These are phyloP conservation scores for Byasa hedistus DNA, from an alignment of 2,888 invertebrate species.

Conservation along the genomic window DNA sequence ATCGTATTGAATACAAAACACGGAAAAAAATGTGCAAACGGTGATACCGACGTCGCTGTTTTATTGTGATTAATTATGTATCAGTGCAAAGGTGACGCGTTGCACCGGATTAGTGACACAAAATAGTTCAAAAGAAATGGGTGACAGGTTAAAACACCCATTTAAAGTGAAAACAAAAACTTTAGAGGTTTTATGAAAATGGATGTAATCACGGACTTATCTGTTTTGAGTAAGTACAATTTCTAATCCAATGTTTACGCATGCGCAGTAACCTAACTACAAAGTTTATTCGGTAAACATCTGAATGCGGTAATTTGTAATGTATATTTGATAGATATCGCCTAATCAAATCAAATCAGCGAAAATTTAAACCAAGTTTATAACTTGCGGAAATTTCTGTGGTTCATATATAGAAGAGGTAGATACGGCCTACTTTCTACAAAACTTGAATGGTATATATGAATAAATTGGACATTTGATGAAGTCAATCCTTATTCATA, in stretches of 20 bases:
- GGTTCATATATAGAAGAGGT: not conserved
- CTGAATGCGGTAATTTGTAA: not conserved
- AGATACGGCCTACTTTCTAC: slow-evolving; percentile 33
- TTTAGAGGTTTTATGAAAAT: slow-evolving; percentile 56
- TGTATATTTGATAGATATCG: not conserved
- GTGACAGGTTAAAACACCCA: slow-evolving; percentile 71
- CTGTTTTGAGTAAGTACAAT: slow-evolving; percentile 65
- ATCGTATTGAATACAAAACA: slow-evolving; percentile 51
- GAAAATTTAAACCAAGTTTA: not conserved
- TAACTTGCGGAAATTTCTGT: not conserved
- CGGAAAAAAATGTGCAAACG: slow-evolving; percentile 56
- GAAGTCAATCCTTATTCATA: no score
- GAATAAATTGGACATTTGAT: not conserved
- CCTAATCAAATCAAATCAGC: not conserved
- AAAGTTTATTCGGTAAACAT: not conserved
- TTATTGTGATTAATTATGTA: slow-evolving; percentile 34
- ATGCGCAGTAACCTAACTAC: slow-evolving; percentile 12
- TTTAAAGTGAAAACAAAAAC: slow-evolving; percentile 70
- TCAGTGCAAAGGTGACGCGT: slow-evolving; percentile 30
- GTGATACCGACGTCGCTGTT: slow-evolving; percentile 44
- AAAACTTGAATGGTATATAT: slow-evolving; percentile 26
- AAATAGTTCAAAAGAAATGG: slow-evolving; percentile 68
- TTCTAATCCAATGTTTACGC: slow-evolving; percentile 24
- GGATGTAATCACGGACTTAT: slow-evolving; percentile 69
- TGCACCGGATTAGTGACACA: slow-evolving; percentile 31